Base-by-base conservation (phyloP, 2,888 invertebrate species). In the Synergus itoensis region DNA sequence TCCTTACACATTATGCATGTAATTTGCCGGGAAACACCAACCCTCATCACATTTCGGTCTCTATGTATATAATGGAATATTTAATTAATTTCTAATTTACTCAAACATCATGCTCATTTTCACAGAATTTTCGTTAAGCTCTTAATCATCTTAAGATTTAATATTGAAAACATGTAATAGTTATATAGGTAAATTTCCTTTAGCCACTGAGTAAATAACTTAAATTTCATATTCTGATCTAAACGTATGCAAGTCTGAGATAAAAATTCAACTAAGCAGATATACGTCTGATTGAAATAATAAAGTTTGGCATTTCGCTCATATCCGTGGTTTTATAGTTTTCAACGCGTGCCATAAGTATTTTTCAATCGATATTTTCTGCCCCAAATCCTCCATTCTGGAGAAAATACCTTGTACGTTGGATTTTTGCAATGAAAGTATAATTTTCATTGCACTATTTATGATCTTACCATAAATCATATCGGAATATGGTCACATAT, bases 351-450 rank as follows among this genome's bases (percentile, higher is more conserved):
- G 16, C n/a, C 28, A 69, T 69, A 69, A 69, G 69, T 28, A 36
- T 69, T 69, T 69, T 48, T 45, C 69, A 28, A 28, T 69, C 69
- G 45, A 69, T 69, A 69, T 45, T 69, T 69, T 69, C 28, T 69
- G 69, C 48, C 45, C 69, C 69, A 48, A 69, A 69, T 69, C 48
- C n/a, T 69, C 36, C 16, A 14, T 28, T 69, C 9, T 48, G 28
- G n/a, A 69, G 16, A 21, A 69, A 41, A 65, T 69, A 57, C 57
- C 11, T 7, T 18, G 4, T 57, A 57, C 3, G 18, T 3, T 18
- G 57, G 18, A 18, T 3, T 48, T 48, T 4, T 28, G 36, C 4
- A 69, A 48, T 48, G 41, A 18, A 43, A 57, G 57, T 9, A 18
- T 18, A n/a, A 57, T 57, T 57, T 57, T 57, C 9, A 57, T 57